A percentile compares a stretch with the other conserved stretches of the same genome.
These are phyloP conservation scores for Colistium nudipinnis DNA, from an alignment of 2,113 vertebrate species.

Conservation along the genomic window DNA sequence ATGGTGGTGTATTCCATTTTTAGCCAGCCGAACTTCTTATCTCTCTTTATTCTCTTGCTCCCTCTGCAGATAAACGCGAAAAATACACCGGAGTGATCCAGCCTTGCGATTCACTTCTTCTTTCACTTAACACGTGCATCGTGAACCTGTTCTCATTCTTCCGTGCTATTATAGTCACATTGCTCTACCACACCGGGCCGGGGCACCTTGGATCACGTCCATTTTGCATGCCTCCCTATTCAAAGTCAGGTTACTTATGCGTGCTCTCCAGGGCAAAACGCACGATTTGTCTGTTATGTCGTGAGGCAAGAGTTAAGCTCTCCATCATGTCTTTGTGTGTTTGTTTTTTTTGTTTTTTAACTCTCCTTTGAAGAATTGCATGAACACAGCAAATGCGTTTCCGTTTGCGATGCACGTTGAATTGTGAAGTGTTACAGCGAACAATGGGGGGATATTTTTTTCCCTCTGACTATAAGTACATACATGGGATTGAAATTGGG, in stretches of 20 bases:
- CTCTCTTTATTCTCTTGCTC: constrained; percentile 65
- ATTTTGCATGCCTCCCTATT: constrained; percentile 29
- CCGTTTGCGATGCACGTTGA: constrained; percentile 27
- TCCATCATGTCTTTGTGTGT: constrained; percentile 12
- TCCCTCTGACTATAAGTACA: neutral
- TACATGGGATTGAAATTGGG: constrained; percentile 17
- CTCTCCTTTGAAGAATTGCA: constrained; percentile 24
- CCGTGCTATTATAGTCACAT: neutral
- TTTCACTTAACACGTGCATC: neutral
- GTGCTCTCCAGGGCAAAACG: constrained; percentile 55
- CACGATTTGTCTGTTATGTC: constrained; percentile 49
- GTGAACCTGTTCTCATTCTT: neutral
- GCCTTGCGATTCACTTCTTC: neutral
- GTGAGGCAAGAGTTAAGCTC: constrained; percentile 36
- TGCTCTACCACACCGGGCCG: neutral
- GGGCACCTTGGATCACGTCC: constrained; percentile 17
- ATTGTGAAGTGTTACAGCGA: constrained; percentile 25
- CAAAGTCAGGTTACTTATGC: constrained; percentile 47
- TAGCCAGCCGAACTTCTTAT: neutral
- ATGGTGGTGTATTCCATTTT: neutral
- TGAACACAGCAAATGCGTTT: constrained; percentile 32
- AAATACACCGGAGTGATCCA: constrained; percentile 48
- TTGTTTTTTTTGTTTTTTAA: neutral
- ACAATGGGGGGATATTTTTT: neutral
- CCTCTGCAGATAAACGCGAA: constrained; percentile 70